Base-by-base conservation (phyloP, 2,888 invertebrate genomes). In the Drosophila engyochracea region DNA sequence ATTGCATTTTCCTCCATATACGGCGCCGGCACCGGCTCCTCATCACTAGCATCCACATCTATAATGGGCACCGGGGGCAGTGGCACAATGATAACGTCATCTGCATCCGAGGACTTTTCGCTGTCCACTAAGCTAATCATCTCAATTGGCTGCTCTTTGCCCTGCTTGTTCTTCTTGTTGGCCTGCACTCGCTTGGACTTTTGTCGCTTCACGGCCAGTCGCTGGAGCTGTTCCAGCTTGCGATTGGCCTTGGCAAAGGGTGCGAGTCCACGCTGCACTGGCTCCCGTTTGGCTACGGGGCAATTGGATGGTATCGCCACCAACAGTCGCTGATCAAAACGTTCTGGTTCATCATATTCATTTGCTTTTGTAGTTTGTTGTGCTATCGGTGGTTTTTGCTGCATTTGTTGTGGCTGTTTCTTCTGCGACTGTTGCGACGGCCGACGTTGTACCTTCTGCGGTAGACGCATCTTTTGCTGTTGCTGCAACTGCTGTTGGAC, bases 81-180 rank as follows among this genome's bases (percentile, higher is more conserved):
- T 1, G 92, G 91, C 14, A 93, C 84, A 44, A 88, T 75, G 25
- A 93, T 76, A 3, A 93, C 91, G 73, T 93, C 93, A 64, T 93
- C 91, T 53, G 92, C 91, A 58, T 93, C 92, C 7, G 80, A 74
- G 0, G 87, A 88, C 25, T 71, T 83, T 6, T 89, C 86, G 31
- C 81, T 81, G 4, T 85, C 82, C 28, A 82, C 76, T n/a, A 92
- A 51, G 47, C 77, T 67, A 41, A 92, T 87, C 4, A 89, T 72
- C 57, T 89, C 82, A 0, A 78, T 47, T 7, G 74, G 63, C 5
- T 63, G 52, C 2, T 31, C 30, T 35, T 60, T 70, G 28, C 35
- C 76, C 64, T 75, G 63, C 65, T n/a, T 68, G 1, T 61, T 79
- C 58, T 66, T 80, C 59, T 77, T 82, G 9, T 86, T 91, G 0